These are phyloP conservation scores for Antechinus stuartii DNA, from an alignment of 2,113 vertebrate genomes.

Conservation along the genomic window DNA sequence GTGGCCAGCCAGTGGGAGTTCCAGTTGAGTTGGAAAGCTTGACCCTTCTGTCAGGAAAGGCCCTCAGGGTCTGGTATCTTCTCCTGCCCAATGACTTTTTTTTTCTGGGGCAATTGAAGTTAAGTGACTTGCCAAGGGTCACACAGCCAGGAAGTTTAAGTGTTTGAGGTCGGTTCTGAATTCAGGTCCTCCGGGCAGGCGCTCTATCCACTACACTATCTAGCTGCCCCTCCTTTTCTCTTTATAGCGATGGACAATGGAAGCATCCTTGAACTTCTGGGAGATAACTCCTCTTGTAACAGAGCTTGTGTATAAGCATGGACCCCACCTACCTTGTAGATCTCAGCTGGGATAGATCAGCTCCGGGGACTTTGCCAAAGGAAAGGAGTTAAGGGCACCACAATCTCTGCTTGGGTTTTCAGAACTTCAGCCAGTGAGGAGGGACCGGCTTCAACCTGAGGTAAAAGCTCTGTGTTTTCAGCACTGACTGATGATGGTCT, in stretches of 20 bases:
- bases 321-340: neutral
- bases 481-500: neutral
- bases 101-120: too few relatives aligned
- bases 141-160: too few relatives aligned
- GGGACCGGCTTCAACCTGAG: neutral
- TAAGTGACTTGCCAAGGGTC: too few relatives aligned
- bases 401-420: neutral
- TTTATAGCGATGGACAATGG: neutral
- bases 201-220: too few relatives aligned
- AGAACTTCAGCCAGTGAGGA: neutral
- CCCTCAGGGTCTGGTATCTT: too few relatives aligned
- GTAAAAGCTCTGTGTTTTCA: neutral
- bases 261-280: neutral
- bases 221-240: too few relatives aligned
- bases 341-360: neutral
- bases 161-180: too few relatives aligned
- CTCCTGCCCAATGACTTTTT: too few relatives aligned
- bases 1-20: too few relatives aligned
- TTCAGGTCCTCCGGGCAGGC: too few relatives aligned
- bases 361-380: neutral
- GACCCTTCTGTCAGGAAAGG: too few relatives aligned
- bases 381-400: neutral
- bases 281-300: neutral
- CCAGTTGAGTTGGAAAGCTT: too few relatives aligned
- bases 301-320: neutral